Evolutionary conservation across 2,797 vertebrate genomes (phyloP), one percentile per base, ranked within the genome.

Genomic region (Arremon aurantiirostris): DNA sequence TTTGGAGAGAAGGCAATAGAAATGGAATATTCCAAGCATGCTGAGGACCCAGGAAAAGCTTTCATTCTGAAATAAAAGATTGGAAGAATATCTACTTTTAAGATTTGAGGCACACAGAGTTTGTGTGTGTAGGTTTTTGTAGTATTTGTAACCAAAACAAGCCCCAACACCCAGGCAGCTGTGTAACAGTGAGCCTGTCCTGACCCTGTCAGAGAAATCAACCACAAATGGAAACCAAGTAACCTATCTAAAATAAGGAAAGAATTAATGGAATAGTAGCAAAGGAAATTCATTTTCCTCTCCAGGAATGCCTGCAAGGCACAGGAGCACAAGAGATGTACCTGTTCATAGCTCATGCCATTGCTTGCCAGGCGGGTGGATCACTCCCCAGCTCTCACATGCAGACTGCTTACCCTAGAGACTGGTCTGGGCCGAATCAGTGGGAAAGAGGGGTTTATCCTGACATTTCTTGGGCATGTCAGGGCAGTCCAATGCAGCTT

Each of bases 121-220:
- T 60, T 26, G 24, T 34, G 12, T 32, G 6, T 44, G 7, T 23
- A 66, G 11, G 8, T 22, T 79, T 92, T 70, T 59, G 18, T n/a
- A 59, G 16, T 17, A 19, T 32, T 22, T 5, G 1, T 56, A 49
- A 68, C 17, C 9, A 73, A 75, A 60, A 53, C 20, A 70, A 89
- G 24, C 6, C 11, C 6, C 11, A 53, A 19, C 13, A n/a, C 3
- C 0, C 7, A 80, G 12, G 6, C 23, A 77, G 13, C 1, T 4
- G 9, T 69, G 32, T 47, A 55, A 82, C 1, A 3, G 9, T 26
- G 7, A 60, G 9, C 24, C 22, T 75, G 30, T 55, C 26, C 34
- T 49, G 18, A 68, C 28, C 68, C 27, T 46, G 35, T 28, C 24
- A 34, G 82, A 65, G 71, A 84, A 84, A 82, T 26, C 22, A 84